These are phyloP conservation scores for Crambe crambe DNA, from an alignment of 37 sponge, comb jelly and placozoan species.

Conservation along the genomic window DNA sequence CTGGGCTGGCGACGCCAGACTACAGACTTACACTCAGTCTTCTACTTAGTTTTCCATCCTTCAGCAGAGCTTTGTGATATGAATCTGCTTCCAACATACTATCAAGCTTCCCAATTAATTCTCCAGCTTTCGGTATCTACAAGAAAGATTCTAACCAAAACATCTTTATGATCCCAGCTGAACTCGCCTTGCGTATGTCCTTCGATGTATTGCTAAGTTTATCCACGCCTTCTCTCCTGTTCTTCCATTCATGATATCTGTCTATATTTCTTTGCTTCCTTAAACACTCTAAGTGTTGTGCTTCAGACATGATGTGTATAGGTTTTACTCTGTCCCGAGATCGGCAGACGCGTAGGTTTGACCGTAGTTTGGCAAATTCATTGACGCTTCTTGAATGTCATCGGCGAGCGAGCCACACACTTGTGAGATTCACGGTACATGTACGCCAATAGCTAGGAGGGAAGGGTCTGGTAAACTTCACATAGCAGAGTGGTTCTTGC, in stretches of 20 bases:
- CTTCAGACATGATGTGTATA: neutral
- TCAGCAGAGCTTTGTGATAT: neutral
- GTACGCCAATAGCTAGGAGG: too few relatives aligned
- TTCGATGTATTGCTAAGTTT: neutral
- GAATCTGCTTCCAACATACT: neutral
- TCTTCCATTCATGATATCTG: neutral
- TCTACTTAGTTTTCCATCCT: neutral
- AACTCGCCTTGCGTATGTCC: neutral
- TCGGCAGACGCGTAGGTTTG: neutral
- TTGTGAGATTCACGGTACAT: too few relatives aligned
- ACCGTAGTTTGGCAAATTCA: neutral
- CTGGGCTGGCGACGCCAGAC: too few relatives aligned
- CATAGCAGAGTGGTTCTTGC: too few relatives aligned
- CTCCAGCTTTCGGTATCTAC: neutral
- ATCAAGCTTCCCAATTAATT: neutral
- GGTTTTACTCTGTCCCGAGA: neutral
- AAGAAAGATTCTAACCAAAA: neutral
- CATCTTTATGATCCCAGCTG: neutral
- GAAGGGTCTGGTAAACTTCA: too few relatives aligned
- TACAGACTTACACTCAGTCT: constrained; percentile 9
- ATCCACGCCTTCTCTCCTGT: neutral
- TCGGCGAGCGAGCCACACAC: too few relatives aligned
- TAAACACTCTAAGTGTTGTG: neutral
- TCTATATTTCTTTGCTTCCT: neutral
- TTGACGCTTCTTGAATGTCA: too few relatives aligned